Base-by-base conservation (phyloP, 2,888 invertebrate genomes). In the Eretmocerus hayati region DNA sequence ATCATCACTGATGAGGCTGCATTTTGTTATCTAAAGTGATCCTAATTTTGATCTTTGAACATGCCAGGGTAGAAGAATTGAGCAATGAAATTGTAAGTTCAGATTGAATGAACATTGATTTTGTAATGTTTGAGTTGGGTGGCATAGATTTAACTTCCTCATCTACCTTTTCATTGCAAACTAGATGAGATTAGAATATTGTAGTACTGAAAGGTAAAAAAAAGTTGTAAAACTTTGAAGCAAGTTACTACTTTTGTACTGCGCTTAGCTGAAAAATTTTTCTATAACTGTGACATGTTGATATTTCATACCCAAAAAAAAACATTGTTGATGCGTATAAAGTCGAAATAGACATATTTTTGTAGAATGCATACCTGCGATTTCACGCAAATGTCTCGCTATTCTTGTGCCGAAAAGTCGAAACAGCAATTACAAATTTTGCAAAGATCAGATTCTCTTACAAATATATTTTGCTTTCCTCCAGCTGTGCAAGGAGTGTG, bases 201-300 rank as follows among this genome's bases (percentile, higher is more conserved):
- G 30, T 39, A 42, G 48, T 38, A 42, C 21, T 45, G 15, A 35
- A 31, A 11, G 18, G 13, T 42, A 46, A 19, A 33, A 36, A 42
- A 39, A 46, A 47, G 42, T 20, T 20, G 31, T 13, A 16, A 19
- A 43, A 50, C 44, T 36, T 8, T 32, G 32, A 41, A 47, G 22
- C 26, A 42, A 50, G 40, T 46, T 53, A 52, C 45, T 51, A 58
- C 52, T 56, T 53, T 53, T 56, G 46, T 57, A 59, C 53, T 58
- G 44, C 48, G 52, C 49, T 54, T 53, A 53, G 49, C 49, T 46
- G 38, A 56, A 37, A 31, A 36, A 54, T 48, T 46, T 50, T 50
- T 46, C 43, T 54, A 51, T 51, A 30, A 48, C 47, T 50, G 35
- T 20, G 32, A 50, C 48, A 46, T 51, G 54, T 54, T 54, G 20